Evolutionary conservation across 2,888 invertebrate species (phyloP), one percentile per base, ranked within the genome.

Genomic region (Cataglyphis cursor): DNA sequence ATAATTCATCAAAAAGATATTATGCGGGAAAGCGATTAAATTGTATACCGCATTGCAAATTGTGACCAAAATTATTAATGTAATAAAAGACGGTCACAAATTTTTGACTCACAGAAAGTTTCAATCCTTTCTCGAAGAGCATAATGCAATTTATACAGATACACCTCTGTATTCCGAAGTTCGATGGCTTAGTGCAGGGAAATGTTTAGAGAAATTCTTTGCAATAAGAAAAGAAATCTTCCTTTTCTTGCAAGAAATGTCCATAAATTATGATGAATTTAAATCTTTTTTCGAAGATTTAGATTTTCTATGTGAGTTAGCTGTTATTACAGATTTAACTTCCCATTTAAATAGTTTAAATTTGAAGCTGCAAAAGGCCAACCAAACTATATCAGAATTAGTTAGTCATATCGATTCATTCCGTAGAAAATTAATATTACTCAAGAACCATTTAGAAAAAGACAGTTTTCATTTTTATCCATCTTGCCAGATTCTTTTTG

Each of bases 221-320:
- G 31, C 48, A 18, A 66, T 66, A 66, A 66, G 66, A 48, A 66
- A 66, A 10, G 66, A 66, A 12, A 66, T 66, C 24, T 24, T 66
- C 28, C 48, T 66, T 66, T 66, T 66, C 48, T 48, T 66, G 28
- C 48, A 66, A 66, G 5, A 24, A 41, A 41, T 24, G 3, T 28
- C 28, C 18, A 0, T 18, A 44, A 66, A 66, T 18, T 48, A 3
- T 18, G 18, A 66, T 0, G 31, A 28, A 18, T 48, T 48, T 48
- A 65, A 12, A 15, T 24, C 8, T 3, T 41, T 24, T 8, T 65
- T 65, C 5, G 15, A 65, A 65, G 21, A 65, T 24, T 12, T 24
- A 15, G 38, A 41, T 10, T 65, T 9, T 2, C 64, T 64, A 12
- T 64, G 3, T n/a, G 38, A 41, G 5, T 15, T 65, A 3, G 24